Evolutionary conservation across 2,113 vertebrate species (phyloP).

Genomic region (Macrotis lagotis): DNA sequence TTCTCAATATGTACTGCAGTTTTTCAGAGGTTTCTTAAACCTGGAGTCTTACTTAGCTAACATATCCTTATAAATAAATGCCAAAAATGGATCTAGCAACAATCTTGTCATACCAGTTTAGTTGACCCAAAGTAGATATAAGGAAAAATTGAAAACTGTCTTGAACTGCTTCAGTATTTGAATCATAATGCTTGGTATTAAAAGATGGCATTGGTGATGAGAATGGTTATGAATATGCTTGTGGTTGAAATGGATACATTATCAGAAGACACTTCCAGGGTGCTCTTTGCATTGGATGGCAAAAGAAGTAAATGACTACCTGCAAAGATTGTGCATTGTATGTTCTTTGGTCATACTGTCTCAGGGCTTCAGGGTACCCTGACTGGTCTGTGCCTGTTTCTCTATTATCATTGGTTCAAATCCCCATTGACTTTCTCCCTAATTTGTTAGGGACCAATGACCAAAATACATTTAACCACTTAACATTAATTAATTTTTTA

Average conservation of each 20-base stretch:
- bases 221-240: background rate
- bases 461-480: background rate
- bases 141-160: background rate
- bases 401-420: background rate
- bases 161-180: background rate
- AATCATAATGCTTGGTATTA: background rate
- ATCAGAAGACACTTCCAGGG: background rate
- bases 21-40: background rate
- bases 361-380: background rate
- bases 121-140: background rate
- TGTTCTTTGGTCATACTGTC: background rate
- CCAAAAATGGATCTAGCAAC: rapidly evolving
- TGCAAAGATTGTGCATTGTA: background rate
- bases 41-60: background rate
- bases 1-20: rapidly evolving
- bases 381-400: background rate
- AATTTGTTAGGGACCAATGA: background rate
- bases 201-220: background rate
- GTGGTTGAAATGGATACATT: background rate
- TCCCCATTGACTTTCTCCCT: background rate
- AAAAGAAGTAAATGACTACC: background rate
- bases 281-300: background rate
- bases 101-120: background rate
- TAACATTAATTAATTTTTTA: background rate
- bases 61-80: rapidly evolving